Base-by-base conservation (phyloP, 2,113 vertebrate species). In the Ifrita kowaldi region DNA sequence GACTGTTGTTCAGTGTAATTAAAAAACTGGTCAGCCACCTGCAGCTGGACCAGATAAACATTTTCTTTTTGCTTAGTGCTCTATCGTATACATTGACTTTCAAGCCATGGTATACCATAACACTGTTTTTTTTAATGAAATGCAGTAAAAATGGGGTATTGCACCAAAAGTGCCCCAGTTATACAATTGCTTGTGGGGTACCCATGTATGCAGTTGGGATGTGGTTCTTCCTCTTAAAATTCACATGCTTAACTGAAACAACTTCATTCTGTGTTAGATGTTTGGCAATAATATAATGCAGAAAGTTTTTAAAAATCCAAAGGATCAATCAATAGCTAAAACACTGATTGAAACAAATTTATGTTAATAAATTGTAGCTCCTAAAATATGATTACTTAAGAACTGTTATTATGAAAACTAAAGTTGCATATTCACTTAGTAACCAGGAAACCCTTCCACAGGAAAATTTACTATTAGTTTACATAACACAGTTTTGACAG, bases 101-200 rank as follows among this genome's bases (percentile, higher is more conserved):
- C 17, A 79, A 69, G 33, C 64, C 6, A 13, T 52, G 10, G 16
- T 57, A 11, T 41, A 62, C 57, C 5, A 4, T 52, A 35, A 18
- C 3, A 3, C 9, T 3, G 1, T 37, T 73, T 89, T 82, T 55
- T 11, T 4, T 13, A 30, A 7, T 67, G 60, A 63, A 80, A 42
- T 71, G 24, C 17, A 35, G 21, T 65, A 16, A 11, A 74, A 70
- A 7, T 30, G 37, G 17, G 6, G 11, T n/a, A 33, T 32, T 30
- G 10, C 9, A 18, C 17, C 44, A 46, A 4, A 50, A 33, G 9
- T 27, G 7, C 41, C 17, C 13, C 10, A 15, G 4, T 83, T 85
- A n/a, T 0, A 0, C 32, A 41, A 0, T 13, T 65, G 30, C 30
- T 76, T 50, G 13, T 76, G 42, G 13, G 4, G 3, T 87, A 27